Percentiles rank a stretch among this genome's conserved stretches.
phyloP scores from a whole-genome alignment of 2,113 vertebrate genomes.

The Hemichromis elongatus region DNA sequence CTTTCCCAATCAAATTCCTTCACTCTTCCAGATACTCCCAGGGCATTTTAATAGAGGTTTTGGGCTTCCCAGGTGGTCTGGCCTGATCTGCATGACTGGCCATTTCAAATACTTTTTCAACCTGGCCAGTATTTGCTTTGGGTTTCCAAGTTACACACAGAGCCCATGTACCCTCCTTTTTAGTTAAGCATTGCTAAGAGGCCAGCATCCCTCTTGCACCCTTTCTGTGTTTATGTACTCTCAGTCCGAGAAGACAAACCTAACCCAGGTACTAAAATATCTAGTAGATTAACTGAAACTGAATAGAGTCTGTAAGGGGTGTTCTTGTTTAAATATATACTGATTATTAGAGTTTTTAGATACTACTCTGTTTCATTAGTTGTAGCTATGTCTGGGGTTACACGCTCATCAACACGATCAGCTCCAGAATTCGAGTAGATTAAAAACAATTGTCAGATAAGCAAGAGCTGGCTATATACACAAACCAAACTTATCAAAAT shows the following conservation, averaged over 20 bases:
- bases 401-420: constrained; percentile 2
- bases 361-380: constrained; percentile 7
- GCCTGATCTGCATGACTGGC: constrained; percentile 17
- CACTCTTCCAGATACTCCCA: constrained; percentile 1
- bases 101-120: constrained; percentile 28
- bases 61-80: constrained; percentile 42
- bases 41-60: neutral
- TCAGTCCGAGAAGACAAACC: constrained; percentile 23
- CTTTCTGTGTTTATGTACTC: constrained; percentile 35
- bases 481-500: constrained; percentile 18
- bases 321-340: constrained; percentile 31
- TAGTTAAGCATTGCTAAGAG: neutral
- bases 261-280: constrained; percentile 6
- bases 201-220: neutral
- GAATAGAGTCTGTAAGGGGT: neutral
- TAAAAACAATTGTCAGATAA: constrained; percentile 28
- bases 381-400: constrained; percentile 4
- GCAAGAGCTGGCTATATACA: neutral
- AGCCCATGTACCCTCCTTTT: neutral
- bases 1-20: constrained; percentile 8
- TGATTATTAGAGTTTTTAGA: neutral
- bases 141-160: constrained; percentile 1
- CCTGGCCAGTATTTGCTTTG: constrained; percentile 49
- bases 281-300: constrained; percentile 16
- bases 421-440: neutral